Evolutionary conservation across 2,888 invertebrate species (phyloP), one percentile per base, ranked within the genome.

Genomic region (Conops quadrifasciatus): DNA sequence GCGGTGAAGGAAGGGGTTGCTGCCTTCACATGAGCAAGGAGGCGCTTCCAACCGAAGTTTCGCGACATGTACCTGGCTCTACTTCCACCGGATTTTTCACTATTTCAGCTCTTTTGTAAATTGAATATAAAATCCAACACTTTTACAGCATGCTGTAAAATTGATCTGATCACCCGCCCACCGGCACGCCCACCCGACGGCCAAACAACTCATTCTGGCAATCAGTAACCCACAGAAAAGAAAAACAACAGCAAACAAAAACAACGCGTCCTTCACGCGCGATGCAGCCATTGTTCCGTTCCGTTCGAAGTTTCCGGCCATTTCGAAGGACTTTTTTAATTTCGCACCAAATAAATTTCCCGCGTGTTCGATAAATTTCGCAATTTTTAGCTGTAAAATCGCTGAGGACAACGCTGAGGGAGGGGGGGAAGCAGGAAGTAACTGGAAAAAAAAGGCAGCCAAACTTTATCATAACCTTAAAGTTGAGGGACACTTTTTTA

Each of bases 261-360:
- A n/a, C 30, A 51, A n/a, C 26, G 66, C 43, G 36, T 53, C 59
- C 16, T 21, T 19, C 59, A 59, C 59, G 59, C 28, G 26, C 28
- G 59, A 45, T 15, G 11, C 45, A 45, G 30, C 53, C 56, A 36
- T 49, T 59, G 47, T 36, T 67, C 58, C 67, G 59, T 47, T 24
- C n/a, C 36, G 59, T 59, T 67, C 45, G n/a, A 28, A 26, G 67
- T 28, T 56, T 67, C 67, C 68, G 49, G 21, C 65, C 53, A 9
- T 21, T 30, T 59, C 36, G 58, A 45, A 24, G 66, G 67, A 36
- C 59, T 47, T 60, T 36, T 7, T 68, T 28, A 67, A 60, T 51
- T 60, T 47, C 60, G 59, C 68, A 60, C 51, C 60, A 51, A 68
- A 68, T 68, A 68, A 68, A 68, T 68, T 68, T 68, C 60, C 68